Base-by-base conservation (phyloP, 2,888 invertebrate species). In the Melinopterus prodromus region DNA sequence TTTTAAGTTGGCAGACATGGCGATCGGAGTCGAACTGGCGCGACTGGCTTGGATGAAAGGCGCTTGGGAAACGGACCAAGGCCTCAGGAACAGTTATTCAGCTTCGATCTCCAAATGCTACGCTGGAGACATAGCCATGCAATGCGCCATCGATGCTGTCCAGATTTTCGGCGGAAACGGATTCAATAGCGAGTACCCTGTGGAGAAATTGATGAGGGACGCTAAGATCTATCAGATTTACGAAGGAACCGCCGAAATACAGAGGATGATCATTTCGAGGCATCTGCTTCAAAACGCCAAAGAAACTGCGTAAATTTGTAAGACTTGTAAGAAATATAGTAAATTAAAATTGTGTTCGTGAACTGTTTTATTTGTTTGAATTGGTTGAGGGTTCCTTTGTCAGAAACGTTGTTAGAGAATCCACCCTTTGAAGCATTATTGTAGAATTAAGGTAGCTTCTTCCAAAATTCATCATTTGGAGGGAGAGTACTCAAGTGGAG, bases 201-300 rank as follows among this genome's bases (percentile, higher is more conserved):
- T 98, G 0, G 99, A 99, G 89, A 99, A 99, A 87, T 91, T 99
- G 78, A 99, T 99, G 98, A 92, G 99, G 79, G 99, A 99, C 90
- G 99, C 99, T n/a, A 99, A 99, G 90, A 99, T 99, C 86, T 99
- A 95, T 90, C 98, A 98, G 90, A 99, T 99, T 86, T 99, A 99
- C 87, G 99, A 99, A 89, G 99, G 99, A 81, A 99, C 99, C 15
- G 94, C 98, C 0, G 98, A 99, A 90, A 99, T 99, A 87, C 99
- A 99, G 90, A 92, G 98, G 83, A 89, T 99, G 72, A 98, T 99
- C 85, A 97, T 99, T 86, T 96, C 98, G 0, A 92, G 96, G 83
- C 16, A 37, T 16, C 15, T 79, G 5, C 37, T 79, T 2, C 35
- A 38, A 6, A 6, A 1, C 14, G 76, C 79, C 71, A 79, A 76